Conservation (phyloP, 2,797 vertebrate species). For the Acropternis orthonyx region DNA sequence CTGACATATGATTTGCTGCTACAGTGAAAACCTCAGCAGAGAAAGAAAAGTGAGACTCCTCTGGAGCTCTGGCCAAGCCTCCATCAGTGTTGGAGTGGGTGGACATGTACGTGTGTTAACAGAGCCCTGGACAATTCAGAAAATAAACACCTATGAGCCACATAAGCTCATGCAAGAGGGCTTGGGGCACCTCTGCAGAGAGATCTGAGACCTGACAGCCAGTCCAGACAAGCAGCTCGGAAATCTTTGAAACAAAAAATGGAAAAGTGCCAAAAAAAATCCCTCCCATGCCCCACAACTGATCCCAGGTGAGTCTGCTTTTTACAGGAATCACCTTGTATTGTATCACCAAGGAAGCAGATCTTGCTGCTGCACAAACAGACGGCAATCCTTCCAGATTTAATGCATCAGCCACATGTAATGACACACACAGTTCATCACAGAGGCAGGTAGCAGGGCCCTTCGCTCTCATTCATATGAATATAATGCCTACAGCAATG, state of each 20-base stretch:
- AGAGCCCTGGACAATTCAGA: background rate
- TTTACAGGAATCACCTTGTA: background rate
- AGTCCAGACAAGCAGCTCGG: background rate
- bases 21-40: background rate
- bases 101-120: fast-evolving
- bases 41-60: background rate
- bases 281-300: background rate
- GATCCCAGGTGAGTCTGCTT: conserved; percentile 1
- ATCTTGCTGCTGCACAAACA: background rate
- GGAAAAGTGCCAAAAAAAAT: background rate
- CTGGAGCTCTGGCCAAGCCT: background rate
- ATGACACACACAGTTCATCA: conserved; percentile 60
- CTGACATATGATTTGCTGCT: background rate
- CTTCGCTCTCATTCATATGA: conserved; percentile 52
- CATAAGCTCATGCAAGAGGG: fast-evolving
- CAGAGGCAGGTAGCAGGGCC: conserved; percentile 43
- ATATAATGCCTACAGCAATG: conserved; percentile 53
- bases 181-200: background rate
- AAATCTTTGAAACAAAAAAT: background rate
- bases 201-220: background rate
- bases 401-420: conserved; percentile 48
- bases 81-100: fast-evolving
- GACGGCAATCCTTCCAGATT: conserved; percentile 33
- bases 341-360: background rate
- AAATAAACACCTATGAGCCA: background rate